Base-by-base conservation (phyloP, 2,888 invertebrate species). In the Noctua fimbriata region DNA sequence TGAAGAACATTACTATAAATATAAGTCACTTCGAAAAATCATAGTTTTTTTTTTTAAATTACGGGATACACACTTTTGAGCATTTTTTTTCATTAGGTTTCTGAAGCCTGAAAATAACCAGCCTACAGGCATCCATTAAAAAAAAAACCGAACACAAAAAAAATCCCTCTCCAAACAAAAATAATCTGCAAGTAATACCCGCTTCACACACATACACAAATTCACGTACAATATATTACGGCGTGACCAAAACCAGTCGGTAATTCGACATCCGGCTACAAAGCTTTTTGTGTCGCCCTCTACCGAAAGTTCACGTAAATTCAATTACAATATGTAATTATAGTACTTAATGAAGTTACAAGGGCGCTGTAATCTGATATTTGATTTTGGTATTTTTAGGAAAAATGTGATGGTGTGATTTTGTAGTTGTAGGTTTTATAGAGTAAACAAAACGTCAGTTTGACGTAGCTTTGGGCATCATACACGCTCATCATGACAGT, bases 251-350 rank as follows among this genome's bases (percentile, higher is more conserved):
- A 81, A 72, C 79, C 79, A 78, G 77, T 70, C 80, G 69, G 74
- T 88, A 87, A 89, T 89, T 76, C 69, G 76, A 89, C 88, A 86
- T 88, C 69, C 69, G 65, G 36, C 49, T 78, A 83, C 82, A 88
- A 82, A 82, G 85, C 81, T 73, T 88, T 88, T 86, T 76, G 69
- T 47, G 16, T 58, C 69, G 65, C 79, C 70, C 71, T 69, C 44
- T 76, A 74, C 60, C 28, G n/a, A 78, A 81, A 69, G 65, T 79
- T 82, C 76, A 70, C 73, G 41, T 72, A 73, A 88, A 89, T 89
- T 87, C 36, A 84, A 85, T 89, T 70, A 85, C 65, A 76, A 81
- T 49, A 83, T 79, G 52, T 83, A 78, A 85, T 85, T 82, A 88
- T 76, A 67, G 66, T 85, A 60, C 36, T n/a, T 60, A 81, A 87